A percentile compares a stretch with the other conserved stretches of the same genome.
Conservation (phyloP, 2,113 vertebrate species). For the Aspiorhynchus laticeps region DNA sequence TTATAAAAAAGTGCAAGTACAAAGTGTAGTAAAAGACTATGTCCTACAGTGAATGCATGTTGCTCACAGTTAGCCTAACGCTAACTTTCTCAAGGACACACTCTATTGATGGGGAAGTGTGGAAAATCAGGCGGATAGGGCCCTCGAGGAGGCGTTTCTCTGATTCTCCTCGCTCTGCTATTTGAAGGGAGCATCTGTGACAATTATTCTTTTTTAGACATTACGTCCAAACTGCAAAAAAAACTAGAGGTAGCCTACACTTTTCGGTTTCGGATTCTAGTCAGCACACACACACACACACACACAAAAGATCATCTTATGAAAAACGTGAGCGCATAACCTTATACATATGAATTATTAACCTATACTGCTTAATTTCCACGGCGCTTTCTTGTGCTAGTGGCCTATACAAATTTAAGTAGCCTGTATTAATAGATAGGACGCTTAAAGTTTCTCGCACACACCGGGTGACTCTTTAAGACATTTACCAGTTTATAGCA, state of each 20-base stretch:
- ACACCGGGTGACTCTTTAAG: neutral
- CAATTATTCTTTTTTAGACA: neutral
- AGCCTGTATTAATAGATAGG: neutral
- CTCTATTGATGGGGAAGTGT: slow-evolving; percentile 71
- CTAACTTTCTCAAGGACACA: slow-evolving; percentile 72
- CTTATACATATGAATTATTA: neutral
- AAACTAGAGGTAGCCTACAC: neutral
- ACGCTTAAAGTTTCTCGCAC: neutral
- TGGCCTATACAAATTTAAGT: neutral
- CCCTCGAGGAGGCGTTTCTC: slow-evolving; percentile 74
- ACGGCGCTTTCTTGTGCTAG: neutral
- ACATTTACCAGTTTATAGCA: neutral
- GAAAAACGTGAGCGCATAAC: neutral
- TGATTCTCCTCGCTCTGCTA: slow-evolving; percentile 77
- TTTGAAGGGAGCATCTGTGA: slow-evolving; percentile 40
- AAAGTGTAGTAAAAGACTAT: neutral
- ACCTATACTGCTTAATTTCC: neutral
- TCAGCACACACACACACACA: too few relatives aligned
- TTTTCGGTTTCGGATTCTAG: neutral
- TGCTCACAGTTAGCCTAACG: slow-evolving; percentile 45
- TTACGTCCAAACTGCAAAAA: neutral
- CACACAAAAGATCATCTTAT: neutral
- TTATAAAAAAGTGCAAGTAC: neutral
- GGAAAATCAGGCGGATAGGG: slow-evolving; percentile 75
- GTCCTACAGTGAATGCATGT: neutral